Conservation (phyloP, 2,888 invertebrate genomes). For the Dione juno region DNA sequence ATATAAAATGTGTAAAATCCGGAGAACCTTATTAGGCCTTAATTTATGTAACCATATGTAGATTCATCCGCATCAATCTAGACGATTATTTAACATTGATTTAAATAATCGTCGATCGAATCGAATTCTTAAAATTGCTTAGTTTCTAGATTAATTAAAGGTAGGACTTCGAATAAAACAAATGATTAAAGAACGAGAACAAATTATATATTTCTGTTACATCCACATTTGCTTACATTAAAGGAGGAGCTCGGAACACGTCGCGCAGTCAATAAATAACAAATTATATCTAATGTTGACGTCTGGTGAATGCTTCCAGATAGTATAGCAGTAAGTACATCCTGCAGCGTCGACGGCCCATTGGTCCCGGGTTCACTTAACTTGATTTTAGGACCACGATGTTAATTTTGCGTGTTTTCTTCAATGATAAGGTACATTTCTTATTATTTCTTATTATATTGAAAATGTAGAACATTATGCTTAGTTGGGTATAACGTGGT, state of each 20-base stretch:
- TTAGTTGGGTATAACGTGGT: background rate
- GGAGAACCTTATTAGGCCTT: no score
- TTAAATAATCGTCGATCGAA: no score
- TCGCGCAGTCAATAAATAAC: background rate
- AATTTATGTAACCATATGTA: no score
- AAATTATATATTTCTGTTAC: constrained; percentile 77
- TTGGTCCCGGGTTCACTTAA: constrained; percentile 37
- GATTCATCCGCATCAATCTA: no score
- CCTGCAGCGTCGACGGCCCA: constrained; percentile 24
- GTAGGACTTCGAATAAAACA: constrained; percentile 57
- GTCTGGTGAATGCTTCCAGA: background rate
- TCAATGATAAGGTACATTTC: background rate
- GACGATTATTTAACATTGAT: no score
- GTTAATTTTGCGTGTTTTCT: background rate
- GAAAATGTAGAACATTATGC: background rate
- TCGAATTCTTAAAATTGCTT: no score
- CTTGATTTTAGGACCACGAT: constrained; percentile 35
- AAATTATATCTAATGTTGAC: background rate
- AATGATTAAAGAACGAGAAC: constrained; percentile 73
- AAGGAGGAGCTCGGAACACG: constrained; percentile 52
- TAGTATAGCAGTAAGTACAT: background rate
- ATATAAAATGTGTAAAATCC: no score
- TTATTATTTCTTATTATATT: background rate
- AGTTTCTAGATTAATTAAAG: no score
- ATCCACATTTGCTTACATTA: constrained; percentile 67